Base-by-base conservation (phyloP, 2,113 vertebrate species). In the Sterrhoptilus dennistouni region DNA sequence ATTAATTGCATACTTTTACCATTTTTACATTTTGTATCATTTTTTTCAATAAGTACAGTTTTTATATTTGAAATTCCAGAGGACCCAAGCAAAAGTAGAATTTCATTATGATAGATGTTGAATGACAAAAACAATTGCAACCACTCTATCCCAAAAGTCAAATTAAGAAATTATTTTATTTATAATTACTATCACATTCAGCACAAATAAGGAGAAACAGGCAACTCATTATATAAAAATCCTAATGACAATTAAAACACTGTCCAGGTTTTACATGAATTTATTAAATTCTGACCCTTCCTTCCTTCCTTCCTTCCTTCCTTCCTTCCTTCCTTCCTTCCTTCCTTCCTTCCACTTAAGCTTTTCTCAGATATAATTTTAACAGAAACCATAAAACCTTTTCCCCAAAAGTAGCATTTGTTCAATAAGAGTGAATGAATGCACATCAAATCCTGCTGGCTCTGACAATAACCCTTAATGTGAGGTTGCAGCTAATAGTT, bases 401-500 rank as follows among this genome's bases (percentile, higher is more conserved):
- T 78, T 29, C 44, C 52, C 96, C 84, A 96, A 71, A 75, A 96
- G 95, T 82, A 69, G 54, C 85, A 97, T 97, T 96, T 98, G 94
- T 96, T 97, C 96, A 82, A 93, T 91, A 78, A 90, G 76, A 92
- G 76, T 89, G 89, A 97, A 96, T 93, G 95, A 96, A 94, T 96
- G 96, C 74, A 96, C 96, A 91, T 97, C 83, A 96, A 97, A 97
- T 97, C 96, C 97, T 38, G 97, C 95, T 69, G 71, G 96, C 91
- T 92, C 96, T 60, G 92, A 97, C 94, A 97, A 98, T 94, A 97
- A 91, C 35, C 56, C 92, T 88, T 95, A 92, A 91, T 97, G 95
- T 95, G 97, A 98, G 83, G 96, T 95, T 93, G 95, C 96, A 85
- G 80, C 89, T 96, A 97, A 97, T 83, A 96, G 96, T 80, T 97